Evolutionary conservation across 2,888 invertebrate species (phyloP), one percentile per base, ranked within the genome.

Genomic region (Fissipunctia ypsillon): DNA sequence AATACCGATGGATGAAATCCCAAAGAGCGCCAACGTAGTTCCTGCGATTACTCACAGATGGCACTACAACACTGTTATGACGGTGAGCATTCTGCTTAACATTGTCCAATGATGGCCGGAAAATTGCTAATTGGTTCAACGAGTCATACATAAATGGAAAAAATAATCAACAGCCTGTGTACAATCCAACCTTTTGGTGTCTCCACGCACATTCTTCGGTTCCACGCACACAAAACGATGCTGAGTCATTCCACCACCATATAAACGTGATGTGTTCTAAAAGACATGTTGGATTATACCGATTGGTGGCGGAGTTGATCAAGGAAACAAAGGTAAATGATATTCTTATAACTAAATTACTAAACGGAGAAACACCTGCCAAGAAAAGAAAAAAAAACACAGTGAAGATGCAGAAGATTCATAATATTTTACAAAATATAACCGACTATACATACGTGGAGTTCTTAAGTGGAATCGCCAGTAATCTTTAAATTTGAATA

Each of bases 271-370:
- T 50, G 22, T 50, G 48, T n/a, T 50, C 48, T 22, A 50, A 50
- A 50, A 50, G 50, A 50, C 50, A 50, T 50, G 50, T 50, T 50
- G 50, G 50, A 50, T 50, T 50, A n/a, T 50, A 50, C 50, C n/a
- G 50, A 50, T n/a, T 50, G 50, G 50, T 50, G n/a, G 50, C n/a
- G n/a, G 50, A 50, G n/a, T n/a, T 50, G n/a, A 50, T 50, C 0
- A 50, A 50, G n/a, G n/a, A 50, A 50, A n/a, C 12, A n/a, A 50
- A 50, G n/a, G 50, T 50, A n/a, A 50, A 50, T n/a, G 48, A 48
- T 48, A 48, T 48, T 48, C 48, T 48, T 48, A 48, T 19, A 68
- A 68, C n/a, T 59, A 38, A 48, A 31, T 22, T 45, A 67, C 45
- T 45, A 56, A n/a, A n/a, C n/a, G n/a, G n/a, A n/a, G n/a, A n/a